phyloP scores from a whole-genome alignment of 2,888 invertebrate genomes.

The Drosophila koepferae region DNA sequence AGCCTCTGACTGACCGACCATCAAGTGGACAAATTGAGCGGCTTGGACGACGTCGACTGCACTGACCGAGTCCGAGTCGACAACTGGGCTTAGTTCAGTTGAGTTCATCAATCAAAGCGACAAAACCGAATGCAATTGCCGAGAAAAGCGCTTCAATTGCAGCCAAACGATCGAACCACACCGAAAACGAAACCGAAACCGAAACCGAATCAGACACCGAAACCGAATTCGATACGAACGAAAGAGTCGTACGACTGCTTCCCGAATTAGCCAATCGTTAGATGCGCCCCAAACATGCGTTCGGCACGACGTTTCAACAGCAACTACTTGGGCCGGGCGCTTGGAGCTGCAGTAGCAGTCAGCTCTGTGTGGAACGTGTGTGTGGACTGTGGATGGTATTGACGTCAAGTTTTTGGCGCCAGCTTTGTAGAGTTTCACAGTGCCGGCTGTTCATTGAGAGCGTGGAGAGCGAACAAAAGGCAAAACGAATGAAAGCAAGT shows the following conservation, averaged over 20 bases:
- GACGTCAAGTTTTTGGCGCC: slow-evolving; percentile 67
- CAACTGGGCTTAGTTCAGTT: slow-evolving; percentile 47
- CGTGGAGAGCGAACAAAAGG: slow-evolving; percentile 13
- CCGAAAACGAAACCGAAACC: slow-evolving; percentile 35
- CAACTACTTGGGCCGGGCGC: slow-evolving; percentile 57
- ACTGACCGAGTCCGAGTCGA: slow-evolving; percentile 32
- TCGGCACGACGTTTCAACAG: slow-evolving; percentile 67
- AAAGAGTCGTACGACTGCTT: slow-evolving; percentile 27
- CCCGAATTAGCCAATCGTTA: slow-evolving; percentile 13
- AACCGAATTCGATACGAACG: slow-evolving; percentile 41
- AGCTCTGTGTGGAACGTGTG: slow-evolving; percentile 59
- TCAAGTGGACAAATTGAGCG: slow-evolving; percentile 15
- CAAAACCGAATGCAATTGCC: slow-evolving; percentile 65
- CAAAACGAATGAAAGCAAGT: background rate
- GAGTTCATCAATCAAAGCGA: slow-evolving; percentile 64
- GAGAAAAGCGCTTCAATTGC: slow-evolving; percentile 62
- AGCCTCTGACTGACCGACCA: slow-evolving; percentile 8
- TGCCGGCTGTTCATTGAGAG: slow-evolving; percentile 53
- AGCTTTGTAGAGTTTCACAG: slow-evolving; percentile 61
- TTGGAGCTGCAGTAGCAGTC: slow-evolving; percentile 52
- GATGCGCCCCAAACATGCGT: slow-evolving; percentile 57
- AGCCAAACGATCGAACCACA: slow-evolving; percentile 59
- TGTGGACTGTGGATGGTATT: slow-evolving; percentile 68
- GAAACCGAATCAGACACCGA: slow-evolving; percentile 29
- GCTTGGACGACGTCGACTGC: slow-evolving; percentile 38